Evolutionary conservation across 2,888 invertebrate genomes (phyloP).

Genomic region (Muscina levida): DNA sequence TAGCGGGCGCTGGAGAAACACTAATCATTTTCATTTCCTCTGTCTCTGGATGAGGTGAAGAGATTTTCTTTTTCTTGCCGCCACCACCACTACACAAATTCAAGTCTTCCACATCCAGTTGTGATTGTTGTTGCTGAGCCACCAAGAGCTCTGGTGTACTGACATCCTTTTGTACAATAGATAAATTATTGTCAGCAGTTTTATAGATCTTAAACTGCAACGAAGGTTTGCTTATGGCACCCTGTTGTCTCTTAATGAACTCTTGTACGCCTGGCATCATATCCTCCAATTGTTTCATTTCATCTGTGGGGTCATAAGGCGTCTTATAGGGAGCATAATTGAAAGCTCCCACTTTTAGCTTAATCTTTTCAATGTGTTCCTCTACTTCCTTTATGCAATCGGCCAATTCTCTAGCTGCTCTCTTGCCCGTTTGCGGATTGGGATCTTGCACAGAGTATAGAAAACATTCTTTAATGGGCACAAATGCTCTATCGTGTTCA

Average conservation of each 20-base stretch:
- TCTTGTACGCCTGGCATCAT: conserved; percentile 82
- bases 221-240: conserved; percentile 73
- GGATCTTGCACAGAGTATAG: conserved; percentile 89
- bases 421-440: conserved; percentile 80
- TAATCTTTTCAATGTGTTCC: conserved; percentile 87
- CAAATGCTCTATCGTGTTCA: conserved; percentile 96
- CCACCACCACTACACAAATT: conserved; percentile 13
- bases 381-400: conserved; percentile 87
- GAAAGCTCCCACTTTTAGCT: conserved; percentile 86
- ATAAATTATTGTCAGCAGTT: conserved; percentile 78
- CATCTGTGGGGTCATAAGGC: conserved; percentile 84
- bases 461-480: conserved; percentile 90
- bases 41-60: conserved; percentile 8
- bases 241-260: conserved; percentile 72
- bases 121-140: neutral
- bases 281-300: conserved; percentile 83
- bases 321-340: conserved; percentile 87
- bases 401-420: conserved; percentile 81
- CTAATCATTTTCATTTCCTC: conserved; percentile 31
- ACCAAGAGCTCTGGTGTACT: conserved; percentile 50
- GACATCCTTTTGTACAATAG: conserved; percentile 76
- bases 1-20: conserved; percentile 59
- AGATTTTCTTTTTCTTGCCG: conserved; percentile 48
- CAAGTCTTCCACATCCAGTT: neutral
- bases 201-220: conserved; percentile 79